These are phyloP conservation scores for Rhombomys opimus DNA, from an alignment of 2,113 vertebrate species.

Conservation along the genomic window DNA sequence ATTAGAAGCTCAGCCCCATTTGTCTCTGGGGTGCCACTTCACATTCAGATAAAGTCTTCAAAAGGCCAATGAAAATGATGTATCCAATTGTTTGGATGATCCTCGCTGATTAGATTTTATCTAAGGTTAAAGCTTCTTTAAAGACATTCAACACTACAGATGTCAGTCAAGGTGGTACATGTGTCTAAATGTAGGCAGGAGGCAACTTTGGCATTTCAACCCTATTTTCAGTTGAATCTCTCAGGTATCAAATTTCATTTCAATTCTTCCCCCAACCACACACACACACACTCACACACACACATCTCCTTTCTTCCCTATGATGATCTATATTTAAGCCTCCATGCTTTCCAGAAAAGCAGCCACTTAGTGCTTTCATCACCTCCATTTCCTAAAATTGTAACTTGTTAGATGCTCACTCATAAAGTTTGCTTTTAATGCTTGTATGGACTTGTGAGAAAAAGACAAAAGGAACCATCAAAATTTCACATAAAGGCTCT, in stretches of 20 bases:
- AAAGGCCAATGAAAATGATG: slow-evolving; percentile 36
- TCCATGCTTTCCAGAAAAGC: slow-evolving; percentile 25
- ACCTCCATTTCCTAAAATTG: slow-evolving; percentile 29
- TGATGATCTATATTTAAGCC: background rate
- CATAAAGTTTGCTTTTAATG: slow-evolving; percentile 44
- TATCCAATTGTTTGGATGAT: background rate
- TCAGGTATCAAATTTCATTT: background rate
- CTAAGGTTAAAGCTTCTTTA: slow-evolving; percentile 24
- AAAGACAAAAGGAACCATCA: slow-evolving; percentile 51
- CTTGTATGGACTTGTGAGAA: slow-evolving; percentile 4
- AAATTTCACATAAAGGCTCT: slow-evolving; percentile 9
- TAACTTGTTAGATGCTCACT: slow-evolving; percentile 34
- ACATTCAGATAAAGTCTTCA: slow-evolving; percentile 28
- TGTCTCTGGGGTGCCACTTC: background rate
- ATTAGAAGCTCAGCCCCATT: background rate
- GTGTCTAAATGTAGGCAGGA: background rate
- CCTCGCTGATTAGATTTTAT: slow-evolving; percentile 33
- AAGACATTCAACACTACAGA: slow-evolving; percentile 28
- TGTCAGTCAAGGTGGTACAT: background rate
- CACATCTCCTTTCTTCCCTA: no score
- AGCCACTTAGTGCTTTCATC: background rate
- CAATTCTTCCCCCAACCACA: slow-evolving; percentile 9
- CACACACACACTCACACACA: background rate
- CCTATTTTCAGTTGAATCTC: background rate
- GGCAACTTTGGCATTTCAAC: background rate